These are phyloP conservation scores for Cotesia typhae DNA, from an alignment of 1,140 invertebrate species.

Conservation along the genomic window DNA sequence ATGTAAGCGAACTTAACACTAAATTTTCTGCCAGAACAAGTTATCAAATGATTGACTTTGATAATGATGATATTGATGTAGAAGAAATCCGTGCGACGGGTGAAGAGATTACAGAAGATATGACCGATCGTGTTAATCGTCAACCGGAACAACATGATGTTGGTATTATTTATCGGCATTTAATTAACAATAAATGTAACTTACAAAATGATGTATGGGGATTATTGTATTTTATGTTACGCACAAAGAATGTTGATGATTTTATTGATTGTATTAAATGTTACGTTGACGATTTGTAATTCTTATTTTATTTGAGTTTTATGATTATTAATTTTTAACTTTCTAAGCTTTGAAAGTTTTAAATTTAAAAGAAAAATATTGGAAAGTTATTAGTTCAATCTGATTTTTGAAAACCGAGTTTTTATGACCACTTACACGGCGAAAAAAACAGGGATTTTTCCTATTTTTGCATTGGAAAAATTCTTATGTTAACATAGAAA, in stretches of 20 bases:
- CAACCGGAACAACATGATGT: conserved; percentile 1
- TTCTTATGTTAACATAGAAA: no score
- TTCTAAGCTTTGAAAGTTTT: no score
- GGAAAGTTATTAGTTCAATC: no score
- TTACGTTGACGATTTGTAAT: no score
- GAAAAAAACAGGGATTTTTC: no score
- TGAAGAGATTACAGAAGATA: neutral
- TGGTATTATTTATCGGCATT: neutral
- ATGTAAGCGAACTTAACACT: neutral
- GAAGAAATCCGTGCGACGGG: neutral
- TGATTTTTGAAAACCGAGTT: no score
- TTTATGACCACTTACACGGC: no score
- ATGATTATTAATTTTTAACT: no score
- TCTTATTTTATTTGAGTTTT: no score
- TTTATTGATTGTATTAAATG: no score
- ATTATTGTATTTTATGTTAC: neutral
- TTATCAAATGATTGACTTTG: neutral
- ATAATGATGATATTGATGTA: neutral
- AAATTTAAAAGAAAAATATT: no score
- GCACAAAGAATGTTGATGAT: neutral
- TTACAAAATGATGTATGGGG: neutral
- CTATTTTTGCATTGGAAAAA: no score
- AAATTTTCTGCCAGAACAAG: neutral
- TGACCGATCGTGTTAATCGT: neutral
- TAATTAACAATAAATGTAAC: neutral